Percentiles rank a stretch among this genome's conserved stretches.
These are phyloP conservation scores for Hormaphis cornu DNA, from an alignment of 1,140 invertebrate species.

Conservation along the genomic window DNA sequence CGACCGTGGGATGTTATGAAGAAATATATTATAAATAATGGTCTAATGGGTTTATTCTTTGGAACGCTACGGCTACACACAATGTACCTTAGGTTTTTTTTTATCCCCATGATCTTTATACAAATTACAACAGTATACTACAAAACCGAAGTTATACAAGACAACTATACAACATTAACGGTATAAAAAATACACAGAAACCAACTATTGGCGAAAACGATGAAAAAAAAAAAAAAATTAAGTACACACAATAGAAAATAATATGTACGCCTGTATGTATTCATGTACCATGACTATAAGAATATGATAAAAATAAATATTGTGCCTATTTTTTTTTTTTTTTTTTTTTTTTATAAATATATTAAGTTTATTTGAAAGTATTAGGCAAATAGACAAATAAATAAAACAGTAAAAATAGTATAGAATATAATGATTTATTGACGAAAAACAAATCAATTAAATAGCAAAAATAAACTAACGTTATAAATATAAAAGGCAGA, in stretches of 20 bases:
- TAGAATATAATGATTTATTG: no score
- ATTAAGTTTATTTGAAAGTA: no score
- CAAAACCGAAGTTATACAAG: background rate
- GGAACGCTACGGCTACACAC: background rate
- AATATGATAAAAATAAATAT: no score
- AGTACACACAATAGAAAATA: background rate
- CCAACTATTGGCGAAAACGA: background rate
- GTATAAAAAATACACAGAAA: background rate
- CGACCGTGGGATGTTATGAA: conserved; percentile 20
- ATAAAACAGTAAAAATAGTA: no score
- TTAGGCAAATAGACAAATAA: no score
- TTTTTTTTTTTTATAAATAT: no score
- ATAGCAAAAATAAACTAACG: no score
- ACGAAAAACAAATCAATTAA: no score
- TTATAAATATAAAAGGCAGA: no score
- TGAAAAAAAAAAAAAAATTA: conserved; percentile 7
- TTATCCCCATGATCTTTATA: conserved; percentile 10
- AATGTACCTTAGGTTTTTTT: conserved; percentile 18
- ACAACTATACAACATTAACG: conserved; percentile 6
- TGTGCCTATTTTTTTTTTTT: no score
- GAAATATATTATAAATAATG: conserved; percentile 21
- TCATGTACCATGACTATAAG: no score
- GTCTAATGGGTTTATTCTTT: conserved; percentile 16
- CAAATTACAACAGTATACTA: background rate
- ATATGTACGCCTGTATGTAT: no score